Conservation (phyloP, 1,140 invertebrate species). For the Drosophila sproati region DNA sequence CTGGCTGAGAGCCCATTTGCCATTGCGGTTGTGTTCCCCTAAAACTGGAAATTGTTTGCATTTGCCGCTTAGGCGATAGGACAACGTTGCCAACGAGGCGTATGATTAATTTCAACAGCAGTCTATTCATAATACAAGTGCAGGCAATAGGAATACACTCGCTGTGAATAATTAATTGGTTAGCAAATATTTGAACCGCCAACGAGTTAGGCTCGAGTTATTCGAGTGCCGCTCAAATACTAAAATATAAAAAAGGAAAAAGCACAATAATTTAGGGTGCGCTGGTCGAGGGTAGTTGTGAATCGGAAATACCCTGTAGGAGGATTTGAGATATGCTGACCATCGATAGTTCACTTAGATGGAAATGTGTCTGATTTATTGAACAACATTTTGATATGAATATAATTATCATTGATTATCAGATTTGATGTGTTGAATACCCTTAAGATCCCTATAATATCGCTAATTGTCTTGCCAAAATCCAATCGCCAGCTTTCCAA, state of each 20-base stretch:
- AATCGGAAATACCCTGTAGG: not conserved
- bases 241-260: constrained; percentile 10
- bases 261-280: not conserved
- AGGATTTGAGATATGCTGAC: no score
- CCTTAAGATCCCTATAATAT: no score
- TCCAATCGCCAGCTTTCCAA: no score
- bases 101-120: constrained; percentile 65
- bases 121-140: constrained; percentile 34
- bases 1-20: constrained; percentile 25
- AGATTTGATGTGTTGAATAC: no score
- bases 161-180: constrained; percentile 71
- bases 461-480: no score
- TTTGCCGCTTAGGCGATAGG: constrained; percentile 15
- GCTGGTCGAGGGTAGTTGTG: not conserved
- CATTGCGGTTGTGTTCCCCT: constrained; percentile 24
- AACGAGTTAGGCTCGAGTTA: constrained; percentile 55
- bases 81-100: constrained; percentile 51
- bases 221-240: constrained; percentile 63
- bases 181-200: constrained; percentile 69
- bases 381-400: no score
- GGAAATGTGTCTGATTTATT: no score
- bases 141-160: constrained; percentile 55
- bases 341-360: no score
- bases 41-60: constrained; percentile 47
- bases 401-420: no score